Evolutionary conservation across 2,113 vertebrate species (phyloP), one percentile per base, ranked within the genome.

Genomic region (Dermatemys mawii): DNA sequence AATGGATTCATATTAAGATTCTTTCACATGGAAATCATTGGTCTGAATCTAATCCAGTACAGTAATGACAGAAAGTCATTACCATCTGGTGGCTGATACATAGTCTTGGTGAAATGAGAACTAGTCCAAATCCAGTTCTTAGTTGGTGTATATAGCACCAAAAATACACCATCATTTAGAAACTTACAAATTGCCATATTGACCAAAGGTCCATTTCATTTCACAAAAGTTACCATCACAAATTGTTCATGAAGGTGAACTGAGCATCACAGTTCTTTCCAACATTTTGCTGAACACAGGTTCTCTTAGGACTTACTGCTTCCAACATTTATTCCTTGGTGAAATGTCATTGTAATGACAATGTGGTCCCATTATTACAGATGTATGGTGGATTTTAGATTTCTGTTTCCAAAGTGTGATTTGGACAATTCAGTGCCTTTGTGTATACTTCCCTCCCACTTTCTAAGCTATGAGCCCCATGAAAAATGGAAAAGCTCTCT

Each of bases 1-100:
- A 38, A 76, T 3, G 10, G 19, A 90, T 49, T 49, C 60, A 67
- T 29, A 27, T 11, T 54, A 81, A 78, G 9, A 81, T 73, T 11
- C 81, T 90, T 75, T 73, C 32, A 49, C 38, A 83, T 38, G 90
- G 84, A 91, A 84, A 86, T 88, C 80, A 89, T 78, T 85, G 44
- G 41, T 87, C 81, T 81, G 38, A 96, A 78, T 89, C 50, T 96
- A 80, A 90, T 84, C 35, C 55, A 50, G 60, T 60, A 48, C 3
- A 86, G 49, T 50, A 29, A 50, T 67, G 93, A 83, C 81, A 83
- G 86, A 90, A 85, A 67, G 24, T 3, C 2, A 70, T 27, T 70
- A 78, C 9, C 88, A 91, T 13, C 44, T 51, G 35, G 11, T 21
- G 1, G n/a, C 2, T 44, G 90, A 75, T 78, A 54, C 75, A 78